Percentiles rank a stretch among this genome's conserved stretches.
Evolutionary conservation across 2,113 vertebrate genomes (phyloP).

Genomic region (Proterorhinus semilunaris): DNA sequence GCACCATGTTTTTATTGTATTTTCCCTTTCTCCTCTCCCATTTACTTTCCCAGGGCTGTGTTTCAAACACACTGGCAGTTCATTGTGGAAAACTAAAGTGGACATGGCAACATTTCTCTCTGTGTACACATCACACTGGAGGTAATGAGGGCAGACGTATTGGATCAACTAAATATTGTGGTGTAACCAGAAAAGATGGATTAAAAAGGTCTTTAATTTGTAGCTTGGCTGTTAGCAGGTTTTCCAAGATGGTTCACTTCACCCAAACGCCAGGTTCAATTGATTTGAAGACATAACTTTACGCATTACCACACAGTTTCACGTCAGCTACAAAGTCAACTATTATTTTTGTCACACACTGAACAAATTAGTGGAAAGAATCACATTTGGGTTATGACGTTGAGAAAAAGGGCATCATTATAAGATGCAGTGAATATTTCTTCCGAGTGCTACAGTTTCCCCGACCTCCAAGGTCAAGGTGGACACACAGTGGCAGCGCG

Average conservation of each 20-base stretch:
- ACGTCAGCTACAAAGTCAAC: slow-evolving; percentile 13
- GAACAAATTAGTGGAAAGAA: not conserved
- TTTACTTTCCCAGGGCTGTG: slow-evolving; percentile 34
- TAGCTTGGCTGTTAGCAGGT: slow-evolving; percentile 52
- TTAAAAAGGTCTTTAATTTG: slow-evolving; percentile 46
- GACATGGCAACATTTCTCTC: slow-evolving; percentile 50
- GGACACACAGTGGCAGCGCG: no score
- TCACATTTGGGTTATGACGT: slow-evolving; percentile 2
- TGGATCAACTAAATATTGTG: slow-evolving; percentile 42
- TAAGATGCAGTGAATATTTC: not conserved
- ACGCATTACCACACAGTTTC: slow-evolving; percentile 14
- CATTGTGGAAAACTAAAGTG: slow-evolving; percentile 37
- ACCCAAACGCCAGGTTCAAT: slow-evolving; percentile 39
- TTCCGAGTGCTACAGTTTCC: no score
- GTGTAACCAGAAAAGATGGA: slow-evolving; percentile 48
- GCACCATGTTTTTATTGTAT: not conserved
- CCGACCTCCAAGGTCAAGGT: no score
- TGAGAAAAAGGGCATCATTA: not conserved
- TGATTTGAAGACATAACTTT: slow-evolving; percentile 21
- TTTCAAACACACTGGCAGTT: slow-evolving; percentile 35
- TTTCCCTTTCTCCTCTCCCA: slow-evolving; percentile 34
- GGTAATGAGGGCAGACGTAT: slow-evolving; percentile 43
- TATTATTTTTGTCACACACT: not conserved
- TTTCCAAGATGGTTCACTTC: slow-evolving; percentile 22
- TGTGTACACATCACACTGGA: slow-evolving; percentile 47